Conservation (phyloP, 1,140 invertebrate species). For the Pogonomyrmex barbatus region DNA sequence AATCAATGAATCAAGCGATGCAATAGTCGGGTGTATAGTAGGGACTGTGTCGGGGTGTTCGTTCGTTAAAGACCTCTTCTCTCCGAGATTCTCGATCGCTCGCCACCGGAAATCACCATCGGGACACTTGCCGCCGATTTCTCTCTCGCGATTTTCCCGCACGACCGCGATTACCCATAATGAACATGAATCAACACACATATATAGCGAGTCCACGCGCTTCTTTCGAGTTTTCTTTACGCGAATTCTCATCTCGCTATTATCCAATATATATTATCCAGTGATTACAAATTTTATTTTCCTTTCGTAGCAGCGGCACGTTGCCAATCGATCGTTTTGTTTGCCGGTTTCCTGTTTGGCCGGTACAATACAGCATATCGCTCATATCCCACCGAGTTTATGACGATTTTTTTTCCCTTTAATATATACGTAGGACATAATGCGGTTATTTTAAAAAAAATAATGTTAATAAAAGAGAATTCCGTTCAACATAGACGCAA, state of each 20-base stretch:
- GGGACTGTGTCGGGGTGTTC: constrained; percentile 67
- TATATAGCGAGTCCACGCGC: constrained; percentile 45
- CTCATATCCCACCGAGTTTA: constrained; percentile 45
- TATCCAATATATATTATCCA: not conserved
- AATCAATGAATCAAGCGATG: constrained; percentile 80
- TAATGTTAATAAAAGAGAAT: constrained; percentile 2
- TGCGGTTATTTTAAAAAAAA: not conserved
- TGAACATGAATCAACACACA: not conserved
- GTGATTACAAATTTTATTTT: not conserved
- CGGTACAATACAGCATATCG: not conserved
- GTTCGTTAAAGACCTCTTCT: constrained; percentile 27
- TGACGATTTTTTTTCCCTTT: constrained; percentile 22
- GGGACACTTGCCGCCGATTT: constrained; percentile 13
- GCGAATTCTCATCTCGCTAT: not conserved
- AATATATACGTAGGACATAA: not conserved
- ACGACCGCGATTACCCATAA: not conserved
- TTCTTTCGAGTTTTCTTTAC: constrained; percentile 22
- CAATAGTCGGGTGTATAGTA: constrained; percentile 80
- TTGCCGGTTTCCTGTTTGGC: not conserved
- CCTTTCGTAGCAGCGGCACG: not conserved
- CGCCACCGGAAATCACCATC: constrained; percentile 16
- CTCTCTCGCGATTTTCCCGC: constrained; percentile 44
- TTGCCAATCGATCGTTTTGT: constrained; percentile 6
- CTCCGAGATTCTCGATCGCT: constrained; percentile 30
- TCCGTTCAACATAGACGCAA: constrained; percentile 1